Evolutionary conservation across 2,113 vertebrate species (phyloP).

Genomic region (Aegotheles bennettii): DNA sequence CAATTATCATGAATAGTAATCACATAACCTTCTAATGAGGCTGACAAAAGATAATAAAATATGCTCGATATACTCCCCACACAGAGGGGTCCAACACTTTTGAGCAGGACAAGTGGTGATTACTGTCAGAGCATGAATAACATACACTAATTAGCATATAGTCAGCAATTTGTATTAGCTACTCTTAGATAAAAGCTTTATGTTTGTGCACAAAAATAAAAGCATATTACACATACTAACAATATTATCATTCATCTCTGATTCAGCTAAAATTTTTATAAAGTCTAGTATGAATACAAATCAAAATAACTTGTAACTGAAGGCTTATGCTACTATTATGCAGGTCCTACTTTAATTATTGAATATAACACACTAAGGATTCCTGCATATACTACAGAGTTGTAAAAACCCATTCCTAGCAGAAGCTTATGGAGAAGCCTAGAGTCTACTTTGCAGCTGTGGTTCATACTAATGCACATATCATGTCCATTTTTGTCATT

Average conservation of each 20-base stretch:
- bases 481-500: background rate
- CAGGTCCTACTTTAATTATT: background rate
- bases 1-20: constrained; percentile 30
- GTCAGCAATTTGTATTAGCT: constrained; percentile 19
- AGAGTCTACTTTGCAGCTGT: background rate
- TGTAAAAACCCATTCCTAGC: no score
- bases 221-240: background rate
- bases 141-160: background rate
- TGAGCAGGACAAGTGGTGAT: constrained; percentile 11
- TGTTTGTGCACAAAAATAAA: background rate
- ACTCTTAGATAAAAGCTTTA: constrained; percentile 15
- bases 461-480: background rate
- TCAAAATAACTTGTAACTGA: background rate
- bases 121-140: constrained; percentile 34
- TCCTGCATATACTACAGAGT: background rate
- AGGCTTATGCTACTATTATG: background rate
- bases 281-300: background rate
- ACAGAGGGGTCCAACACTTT: background rate
- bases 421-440: background rate
- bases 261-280: background rate
- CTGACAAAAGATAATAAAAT: constrained; percentile 30
- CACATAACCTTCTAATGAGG: constrained; percentile 27
- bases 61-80: background rate
- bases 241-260: background rate
- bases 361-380: background rate